Percentiles rank a stretch among this genome's conserved stretches.
Conservation (phyloP, 2,113 vertebrate genomes). For the Aptenodytes patagonicus region DNA sequence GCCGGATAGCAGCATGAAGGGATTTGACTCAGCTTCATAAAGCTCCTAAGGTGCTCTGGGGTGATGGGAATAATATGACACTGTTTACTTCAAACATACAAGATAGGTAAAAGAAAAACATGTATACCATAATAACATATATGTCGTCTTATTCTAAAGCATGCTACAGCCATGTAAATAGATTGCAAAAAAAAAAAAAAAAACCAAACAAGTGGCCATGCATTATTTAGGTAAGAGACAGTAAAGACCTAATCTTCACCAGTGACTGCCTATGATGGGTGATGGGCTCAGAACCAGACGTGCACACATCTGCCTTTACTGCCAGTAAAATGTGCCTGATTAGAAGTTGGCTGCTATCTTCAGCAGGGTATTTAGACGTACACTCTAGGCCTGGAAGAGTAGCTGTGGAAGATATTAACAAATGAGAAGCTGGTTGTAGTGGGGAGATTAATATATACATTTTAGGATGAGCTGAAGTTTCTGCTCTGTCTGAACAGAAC, state of each 20-base stretch:
- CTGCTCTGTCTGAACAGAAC: background rate
- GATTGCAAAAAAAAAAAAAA: background rate
- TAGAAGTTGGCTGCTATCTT: background rate
- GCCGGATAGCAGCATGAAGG: background rate
- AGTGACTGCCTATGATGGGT: background rate
- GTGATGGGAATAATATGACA: background rate
- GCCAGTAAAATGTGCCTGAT: background rate
- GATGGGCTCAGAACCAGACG: background rate
- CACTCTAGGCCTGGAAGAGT: background rate
- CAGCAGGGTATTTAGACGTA: background rate
- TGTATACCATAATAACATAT: no score
- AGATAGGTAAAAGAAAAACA: background rate
- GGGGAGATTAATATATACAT: background rate
- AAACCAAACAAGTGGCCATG: background rate
- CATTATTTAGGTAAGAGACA: background rate
- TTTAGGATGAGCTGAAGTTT: background rate
- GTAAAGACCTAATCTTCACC: background rate
- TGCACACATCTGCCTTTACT: background rate
- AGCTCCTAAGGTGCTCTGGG: background rate
- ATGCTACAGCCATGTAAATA: background rate
- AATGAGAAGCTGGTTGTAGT: background rate
- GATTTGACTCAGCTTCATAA: background rate
- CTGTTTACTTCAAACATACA: background rate
- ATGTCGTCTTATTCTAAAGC: background rate
- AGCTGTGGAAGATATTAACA: background rate